Conservation (phyloP, 2,888 invertebrate species). For the Alsophila aescularia region DNA sequence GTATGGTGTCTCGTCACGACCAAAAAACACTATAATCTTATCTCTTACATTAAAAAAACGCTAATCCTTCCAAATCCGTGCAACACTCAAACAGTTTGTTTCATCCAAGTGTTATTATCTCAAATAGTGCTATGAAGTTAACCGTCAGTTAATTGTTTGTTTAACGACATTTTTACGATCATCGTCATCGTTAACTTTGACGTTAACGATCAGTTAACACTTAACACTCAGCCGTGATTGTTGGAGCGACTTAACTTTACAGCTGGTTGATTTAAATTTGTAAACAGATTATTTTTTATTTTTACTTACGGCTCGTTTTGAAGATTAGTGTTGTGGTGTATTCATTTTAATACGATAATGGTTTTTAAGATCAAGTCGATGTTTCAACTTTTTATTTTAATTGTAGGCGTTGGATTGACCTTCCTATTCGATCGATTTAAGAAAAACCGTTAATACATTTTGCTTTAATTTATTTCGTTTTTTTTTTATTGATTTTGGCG, state of each 20-base stretch:
- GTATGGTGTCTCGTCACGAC: no score
- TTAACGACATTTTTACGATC: slow-evolving; percentile 80
- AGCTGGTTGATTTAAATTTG: slow-evolving; percentile 56
- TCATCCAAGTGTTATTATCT: slow-evolving; percentile 44
- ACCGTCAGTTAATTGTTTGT: slow-evolving; percentile 75
- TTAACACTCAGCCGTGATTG: slow-evolving; percentile 74
- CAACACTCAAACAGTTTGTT: slow-evolving; percentile 20
- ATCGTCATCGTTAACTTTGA: slow-evolving; percentile 75
- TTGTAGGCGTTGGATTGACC: not conserved
- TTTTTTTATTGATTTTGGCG: no score
- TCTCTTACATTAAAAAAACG: not conserved
- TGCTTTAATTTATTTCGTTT: no score
- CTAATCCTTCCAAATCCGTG: slow-evolving; percentile 13
- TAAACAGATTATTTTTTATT: slow-evolving; percentile 52
- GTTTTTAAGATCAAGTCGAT: not conserved
- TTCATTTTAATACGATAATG: not conserved
- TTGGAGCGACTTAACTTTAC: slow-evolving; percentile 42
- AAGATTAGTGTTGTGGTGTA: not conserved
- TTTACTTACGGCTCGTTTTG: slow-evolving; percentile 21
- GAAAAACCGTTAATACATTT: no score
- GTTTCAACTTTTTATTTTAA: not conserved
- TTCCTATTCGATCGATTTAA: not conserved
- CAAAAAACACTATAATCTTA: no score
- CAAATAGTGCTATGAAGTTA: slow-evolving; percentile 49
- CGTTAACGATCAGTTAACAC: slow-evolving; percentile 80